Evolutionary conservation across 2,888 invertebrate species (phyloP).

Genomic region (Augiades crinisus): DNA sequence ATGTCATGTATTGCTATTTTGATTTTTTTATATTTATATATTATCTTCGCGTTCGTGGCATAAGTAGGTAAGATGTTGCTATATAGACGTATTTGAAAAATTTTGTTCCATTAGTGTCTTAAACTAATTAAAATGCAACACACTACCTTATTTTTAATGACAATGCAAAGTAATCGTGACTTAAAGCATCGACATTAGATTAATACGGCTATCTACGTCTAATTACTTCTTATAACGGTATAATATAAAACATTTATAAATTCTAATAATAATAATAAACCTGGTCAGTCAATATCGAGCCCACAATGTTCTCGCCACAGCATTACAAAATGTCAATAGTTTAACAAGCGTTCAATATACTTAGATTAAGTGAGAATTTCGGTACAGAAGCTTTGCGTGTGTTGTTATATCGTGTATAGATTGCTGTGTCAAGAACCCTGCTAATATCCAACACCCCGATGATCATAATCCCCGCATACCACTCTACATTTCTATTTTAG

Average conservation of each 20-base stretch:
- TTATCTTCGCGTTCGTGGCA: too few species aligned
- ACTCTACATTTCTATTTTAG: constrained; percentile 25
- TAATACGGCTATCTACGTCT: constrained; percentile 63
- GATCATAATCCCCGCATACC: constrained; percentile 29
- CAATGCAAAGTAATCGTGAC: constrained; percentile 52
- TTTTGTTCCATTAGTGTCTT: constrained; percentile 6
- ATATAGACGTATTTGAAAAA: constrained; percentile 2
- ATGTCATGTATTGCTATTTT: too few species aligned
- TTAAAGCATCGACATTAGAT: constrained; percentile 54
- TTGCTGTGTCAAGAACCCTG: constrained; percentile 61
- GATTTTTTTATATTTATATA: too few species aligned
- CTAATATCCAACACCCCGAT: constrained; percentile 40
- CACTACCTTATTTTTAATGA: constrained; percentile 38
- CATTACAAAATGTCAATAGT: constrained; percentile 34
- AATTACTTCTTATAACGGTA: constrained; percentile 52
- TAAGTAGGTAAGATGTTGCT: too few species aligned
- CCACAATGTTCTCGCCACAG: constrained; percentile 62
- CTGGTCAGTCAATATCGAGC: constrained; percentile 71
- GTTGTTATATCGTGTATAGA: neutral
- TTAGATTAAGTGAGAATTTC: neutral
- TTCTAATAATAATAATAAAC: constrained; percentile 49
- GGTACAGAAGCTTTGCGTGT: neutral
- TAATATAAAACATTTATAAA: constrained; percentile 66
- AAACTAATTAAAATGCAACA: constrained; percentile 35
- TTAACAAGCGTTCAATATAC: neutral